Evolutionary conservation across 2,797 vertebrate species (phyloP).

Genomic region (Crax fasciolata): DNA sequence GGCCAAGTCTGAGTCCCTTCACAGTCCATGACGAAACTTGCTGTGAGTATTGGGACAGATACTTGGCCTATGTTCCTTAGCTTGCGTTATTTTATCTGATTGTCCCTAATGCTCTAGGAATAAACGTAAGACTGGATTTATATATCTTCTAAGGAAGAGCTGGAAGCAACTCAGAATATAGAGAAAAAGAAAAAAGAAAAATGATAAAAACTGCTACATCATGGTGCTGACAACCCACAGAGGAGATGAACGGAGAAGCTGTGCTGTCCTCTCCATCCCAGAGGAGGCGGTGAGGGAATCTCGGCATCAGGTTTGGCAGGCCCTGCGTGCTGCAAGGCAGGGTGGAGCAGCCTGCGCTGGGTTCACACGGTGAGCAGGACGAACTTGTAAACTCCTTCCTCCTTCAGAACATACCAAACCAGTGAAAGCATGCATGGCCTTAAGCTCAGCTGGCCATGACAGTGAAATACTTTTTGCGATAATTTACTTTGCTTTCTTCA

Average conservation of each 20-base stretch:
- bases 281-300: background rate
- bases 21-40: constrained; percentile 35
- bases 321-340: rapidly evolving
- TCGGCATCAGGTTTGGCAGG: background rate
- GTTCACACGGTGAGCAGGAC: background rate
- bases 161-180: background rate
- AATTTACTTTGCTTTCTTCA: background rate
- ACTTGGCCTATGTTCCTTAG: constrained; percentile 36
- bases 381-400: constrained; percentile 6
- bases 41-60: constrained; percentile 37
- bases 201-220: background rate
- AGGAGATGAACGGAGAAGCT: background rate
- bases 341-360: background rate
- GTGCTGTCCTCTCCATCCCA: rapidly evolving
- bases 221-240: background rate
- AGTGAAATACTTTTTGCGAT: background rate
- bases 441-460: background rate
- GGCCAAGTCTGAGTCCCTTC: constrained; percentile 37
- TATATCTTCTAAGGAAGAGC: background rate
- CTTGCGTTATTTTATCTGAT: constrained; percentile 48
- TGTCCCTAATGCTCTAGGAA: background rate
- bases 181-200: background rate
- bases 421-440: constrained; percentile 46
- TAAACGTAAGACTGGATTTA: background rate
- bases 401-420: constrained; percentile 61